Evolutionary conservation across 2,113 vertebrate species (phyloP), one percentile per base, ranked within the genome.

Genomic region (Anarrhichthys ocellatus): DNA sequence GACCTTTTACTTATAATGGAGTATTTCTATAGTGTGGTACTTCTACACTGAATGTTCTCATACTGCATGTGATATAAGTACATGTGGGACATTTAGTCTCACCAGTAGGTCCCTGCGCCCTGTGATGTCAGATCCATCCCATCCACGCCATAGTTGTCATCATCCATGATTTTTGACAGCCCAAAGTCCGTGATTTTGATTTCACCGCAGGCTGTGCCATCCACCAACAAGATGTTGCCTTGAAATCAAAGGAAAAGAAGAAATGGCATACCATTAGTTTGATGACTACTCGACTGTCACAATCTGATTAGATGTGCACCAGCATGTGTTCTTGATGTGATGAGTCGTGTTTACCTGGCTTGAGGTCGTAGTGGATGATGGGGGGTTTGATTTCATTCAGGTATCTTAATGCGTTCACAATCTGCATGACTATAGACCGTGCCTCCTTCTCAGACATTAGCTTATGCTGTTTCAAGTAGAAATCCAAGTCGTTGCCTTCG

Each of bases 151-250:
- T 99, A 99, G 94, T 98, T 99, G 91, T 99, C 98, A 64, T 99
- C 98, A 87, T 99, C 98, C 98, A 99, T 99, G 93, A 99, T 99
- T 96, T 99, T 99, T 80, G 98, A 99, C 74, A 99, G 94, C 70
- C 98, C 98, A 92, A 99, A 99, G 93, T 99, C 98, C 9, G 98
- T 99, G 87, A 99, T 99, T 96, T 99, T 99, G 91, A 99, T 99
- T 95, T 99, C 98, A 82, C 98, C 98, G 86, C 98, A 99, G 77
- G 98, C 98, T 58, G 97, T 99, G 89, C 98, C 98, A 86, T 99
- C 98, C 84, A 99, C 98, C 89, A 99, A 94, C 91, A 99, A 96
- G 81, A 99, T 99, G 88, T 99, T 99, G 86, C 98, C 98, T 99
- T 79, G 8, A 86, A 72, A 74, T 18, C 11, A 71, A 65, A 82